Conservation (phyloP, 2,888 invertebrate species). For the Emesis furor region DNA sequence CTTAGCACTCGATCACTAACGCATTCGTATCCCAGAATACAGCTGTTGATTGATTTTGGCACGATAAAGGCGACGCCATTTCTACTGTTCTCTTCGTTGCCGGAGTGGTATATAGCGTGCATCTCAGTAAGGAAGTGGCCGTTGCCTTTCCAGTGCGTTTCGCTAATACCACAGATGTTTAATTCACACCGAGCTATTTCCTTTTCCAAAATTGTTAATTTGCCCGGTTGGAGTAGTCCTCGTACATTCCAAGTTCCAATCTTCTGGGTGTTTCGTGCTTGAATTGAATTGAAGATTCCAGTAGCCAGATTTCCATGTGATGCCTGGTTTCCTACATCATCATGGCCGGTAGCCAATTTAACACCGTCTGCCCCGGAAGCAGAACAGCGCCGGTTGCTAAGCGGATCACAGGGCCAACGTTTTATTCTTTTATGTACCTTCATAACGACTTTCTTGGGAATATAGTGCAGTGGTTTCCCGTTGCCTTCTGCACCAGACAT, state of each 20-base stretch:
- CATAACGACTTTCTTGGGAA: constrained; percentile 47
- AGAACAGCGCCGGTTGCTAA: constrained; percentile 59
- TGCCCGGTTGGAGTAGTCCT: constrained; percentile 54
- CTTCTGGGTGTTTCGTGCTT: constrained; percentile 42
- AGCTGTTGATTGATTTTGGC: no score
- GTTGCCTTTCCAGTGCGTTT: constrained; percentile 64
- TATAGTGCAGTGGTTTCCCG: constrained; percentile 55
- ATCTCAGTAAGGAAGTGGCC: constrained; percentile 56
- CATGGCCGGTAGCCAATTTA: constrained; percentile 63
- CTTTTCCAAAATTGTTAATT: constrained; percentile 51
- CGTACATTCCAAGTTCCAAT: constrained; percentile 68
- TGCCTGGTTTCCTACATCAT: constrained; percentile 58
- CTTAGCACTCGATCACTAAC: no score
- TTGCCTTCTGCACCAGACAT: no score
- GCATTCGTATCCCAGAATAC: no score
- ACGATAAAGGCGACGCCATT: constrained; percentile 49
- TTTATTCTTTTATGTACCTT: constrained; percentile 8
- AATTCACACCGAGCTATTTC: constrained; percentile 54
- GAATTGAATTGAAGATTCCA: constrained; percentile 56
- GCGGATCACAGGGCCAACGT: constrained; percentile 48
- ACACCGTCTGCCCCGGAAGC: constrained; percentile 54
- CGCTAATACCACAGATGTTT: constrained; percentile 53
- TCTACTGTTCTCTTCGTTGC: constrained; percentile 38
- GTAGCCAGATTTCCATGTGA: constrained; percentile 59
- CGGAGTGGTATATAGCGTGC: constrained; percentile 58